Percentiles rank a stretch among this genome's conserved stretches.
phyloP scores from a whole-genome alignment of 1,140 invertebrate species.

The Macrosteles quadrilineatus region DNA sequence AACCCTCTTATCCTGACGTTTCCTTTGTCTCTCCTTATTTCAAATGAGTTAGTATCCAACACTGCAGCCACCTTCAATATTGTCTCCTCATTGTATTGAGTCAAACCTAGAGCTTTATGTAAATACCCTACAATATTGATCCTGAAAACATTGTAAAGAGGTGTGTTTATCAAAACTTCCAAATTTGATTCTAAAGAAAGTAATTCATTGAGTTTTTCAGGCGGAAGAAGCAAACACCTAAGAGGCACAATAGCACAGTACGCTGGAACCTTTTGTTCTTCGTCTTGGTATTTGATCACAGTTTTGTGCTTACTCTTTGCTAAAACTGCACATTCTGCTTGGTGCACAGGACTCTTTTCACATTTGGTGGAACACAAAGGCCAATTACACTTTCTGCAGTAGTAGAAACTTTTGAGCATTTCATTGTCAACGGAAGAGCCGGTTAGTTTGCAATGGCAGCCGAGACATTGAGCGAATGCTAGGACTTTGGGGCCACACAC shows the following conservation, averaged over 20 bases:
- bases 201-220: slow-evolving; percentile 47
- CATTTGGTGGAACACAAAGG: slow-evolving; percentile 35
- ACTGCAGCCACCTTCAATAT: slow-evolving; percentile 64
- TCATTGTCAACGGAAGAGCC: slow-evolving; percentile 49
- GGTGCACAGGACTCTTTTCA: background rate
- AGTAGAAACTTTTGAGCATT: slow-evolving; percentile 22
- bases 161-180: slow-evolving; percentile 58
- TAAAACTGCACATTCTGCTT: slow-evolving; percentile 36
- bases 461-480: slow-evolving; percentile 59
- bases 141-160: slow-evolving; percentile 58
- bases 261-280: slow-evolving; percentile 27
- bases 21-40: slow-evolving; percentile 53
- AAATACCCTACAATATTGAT: slow-evolving; percentile 63
- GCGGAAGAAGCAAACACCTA: slow-evolving; percentile 34
- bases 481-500: slow-evolving; percentile 59
- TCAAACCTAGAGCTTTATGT: slow-evolving; percentile 51
- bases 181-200: slow-evolving; percentile 61
- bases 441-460: slow-evolving; percentile 56
- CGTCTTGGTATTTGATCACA: slow-evolving; percentile 19
- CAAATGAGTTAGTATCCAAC: slow-evolving; percentile 69
- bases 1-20: slow-evolving; percentile 58
- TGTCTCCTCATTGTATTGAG: slow-evolving; percentile 51
- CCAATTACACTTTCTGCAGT: slow-evolving; percentile 36
- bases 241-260: slow-evolving; percentile 37
- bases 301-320: slow-evolving; percentile 12